These are phyloP conservation scores for Phylloscopus trochiloides DNA, from an alignment of 2,113 vertebrate species.

Conservation along the genomic window DNA sequence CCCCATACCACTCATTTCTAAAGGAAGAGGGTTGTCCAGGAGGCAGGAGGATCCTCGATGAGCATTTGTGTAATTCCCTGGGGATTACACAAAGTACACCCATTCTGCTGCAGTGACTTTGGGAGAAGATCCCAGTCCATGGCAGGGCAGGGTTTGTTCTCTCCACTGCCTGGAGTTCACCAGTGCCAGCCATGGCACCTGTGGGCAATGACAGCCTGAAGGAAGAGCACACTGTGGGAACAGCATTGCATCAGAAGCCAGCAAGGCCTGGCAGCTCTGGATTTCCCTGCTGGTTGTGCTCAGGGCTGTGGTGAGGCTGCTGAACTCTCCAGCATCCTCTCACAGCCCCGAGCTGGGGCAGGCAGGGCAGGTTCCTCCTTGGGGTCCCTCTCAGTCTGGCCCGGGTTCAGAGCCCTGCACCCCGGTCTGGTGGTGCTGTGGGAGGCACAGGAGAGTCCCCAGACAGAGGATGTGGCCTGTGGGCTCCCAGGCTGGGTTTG, in stretches of 20 bases:
- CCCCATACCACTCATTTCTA: neutral
- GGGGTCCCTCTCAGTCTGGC: accelerated
- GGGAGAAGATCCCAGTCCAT: neutral
- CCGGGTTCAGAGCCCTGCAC: neutral
- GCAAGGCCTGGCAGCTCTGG: neutral
- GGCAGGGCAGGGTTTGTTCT: neutral
- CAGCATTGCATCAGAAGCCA: neutral
- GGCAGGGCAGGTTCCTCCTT: neutral
- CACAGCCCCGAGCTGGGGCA: accelerated
- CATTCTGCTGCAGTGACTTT: neutral
- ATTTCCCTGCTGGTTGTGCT: neutral
- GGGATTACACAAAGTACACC: neutral
- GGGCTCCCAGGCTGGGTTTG: neutral
- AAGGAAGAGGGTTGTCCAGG: neutral
- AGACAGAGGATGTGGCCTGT: neutral
- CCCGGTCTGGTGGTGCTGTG: accelerated
- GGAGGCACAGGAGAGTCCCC: neutral
- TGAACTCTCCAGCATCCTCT: neutral
- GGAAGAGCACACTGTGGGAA: accelerated
- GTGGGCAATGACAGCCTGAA: accelerated
- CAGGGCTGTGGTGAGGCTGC: neutral
- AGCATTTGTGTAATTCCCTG: neutral
- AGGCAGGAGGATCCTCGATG: neutral
- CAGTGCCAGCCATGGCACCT: neutral
- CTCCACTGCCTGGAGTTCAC: neutral